phyloP scores from a whole-genome alignment of 1,140 invertebrate genomes.

The Sinonovacula constricta region DNA sequence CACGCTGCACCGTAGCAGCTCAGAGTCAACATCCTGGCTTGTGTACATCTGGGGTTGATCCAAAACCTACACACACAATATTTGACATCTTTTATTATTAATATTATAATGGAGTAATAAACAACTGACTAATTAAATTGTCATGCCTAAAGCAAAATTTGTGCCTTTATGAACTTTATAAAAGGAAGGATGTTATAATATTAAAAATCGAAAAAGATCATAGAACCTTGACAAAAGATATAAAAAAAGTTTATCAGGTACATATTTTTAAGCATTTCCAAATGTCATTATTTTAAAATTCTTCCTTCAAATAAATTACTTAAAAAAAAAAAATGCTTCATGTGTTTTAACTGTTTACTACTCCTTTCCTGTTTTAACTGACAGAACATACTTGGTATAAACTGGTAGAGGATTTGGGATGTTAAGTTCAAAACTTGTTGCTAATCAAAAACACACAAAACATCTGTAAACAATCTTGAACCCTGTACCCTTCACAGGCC shows the following conservation, averaged over 20 bases:
- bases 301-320: too few species aligned
- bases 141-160: background rate
- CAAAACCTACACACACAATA: constrained; percentile 58
- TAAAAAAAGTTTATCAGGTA: background rate
- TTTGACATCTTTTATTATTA: background rate
- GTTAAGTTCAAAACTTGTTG: background rate
- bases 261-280: too few species aligned
- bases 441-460: background rate
- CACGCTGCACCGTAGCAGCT: constrained; percentile 72
- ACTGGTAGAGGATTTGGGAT: background rate
- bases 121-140: background rate
- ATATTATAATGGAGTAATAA: background rate
- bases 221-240: background rate
- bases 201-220: background rate
- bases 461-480: background rate
- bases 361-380: too few species aligned
- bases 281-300: too few species aligned
- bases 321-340: too few species aligned
- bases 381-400: too few species aligned
- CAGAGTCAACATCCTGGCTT: constrained; percentile 67
- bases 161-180: background rate
- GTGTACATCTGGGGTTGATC: constrained; percentile 66
- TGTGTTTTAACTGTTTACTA: too few species aligned
- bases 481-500: too few species aligned
- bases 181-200: background rate